Conservation (phyloP, 1,140 invertebrate species). For the Episyrphus balteatus region DNA sequence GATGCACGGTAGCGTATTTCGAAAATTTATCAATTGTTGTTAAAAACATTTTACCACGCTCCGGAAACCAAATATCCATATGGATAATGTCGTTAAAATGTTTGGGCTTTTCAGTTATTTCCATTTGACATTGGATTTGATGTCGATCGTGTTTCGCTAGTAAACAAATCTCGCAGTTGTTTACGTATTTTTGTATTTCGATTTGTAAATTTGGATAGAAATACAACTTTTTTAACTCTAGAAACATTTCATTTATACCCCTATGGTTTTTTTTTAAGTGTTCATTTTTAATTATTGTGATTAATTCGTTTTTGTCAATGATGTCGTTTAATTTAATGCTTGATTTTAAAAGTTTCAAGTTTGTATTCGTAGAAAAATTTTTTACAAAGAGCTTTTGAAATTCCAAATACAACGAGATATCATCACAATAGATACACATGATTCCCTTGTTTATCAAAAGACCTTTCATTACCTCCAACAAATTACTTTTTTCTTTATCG, state of each 20-base stretch:
- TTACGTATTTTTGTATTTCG: constrained; percentile 4
- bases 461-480: no score
- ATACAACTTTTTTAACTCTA: neutral
- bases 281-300: neutral
- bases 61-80: no score
- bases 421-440: no score
- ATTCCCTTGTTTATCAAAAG: no score
- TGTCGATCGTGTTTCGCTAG: constrained; percentile 1
- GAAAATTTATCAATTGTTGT: constrained; percentile 3
- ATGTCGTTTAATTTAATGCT: constrained; percentile 2
- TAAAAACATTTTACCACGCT: neutral
- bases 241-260: constrained; percentile 1
- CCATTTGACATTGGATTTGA: constrained; percentile 1
- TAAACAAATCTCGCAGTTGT: constrained; percentile 1
- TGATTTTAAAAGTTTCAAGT: constrained; percentile 2
- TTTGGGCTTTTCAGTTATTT: constrained; percentile 3
- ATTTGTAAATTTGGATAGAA: constrained; percentile 1
- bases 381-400: constrained; percentile 1
- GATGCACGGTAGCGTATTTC: no score
- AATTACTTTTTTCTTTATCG: no score
- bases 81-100: no score
- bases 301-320: neutral
- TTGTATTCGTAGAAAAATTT: constrained; percentile 3
- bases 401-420: no score
- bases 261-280: constrained; percentile 3